Evolutionary conservation across 2,888 invertebrate species (phyloP).

Genomic region (Globia sparganii): DNA sequence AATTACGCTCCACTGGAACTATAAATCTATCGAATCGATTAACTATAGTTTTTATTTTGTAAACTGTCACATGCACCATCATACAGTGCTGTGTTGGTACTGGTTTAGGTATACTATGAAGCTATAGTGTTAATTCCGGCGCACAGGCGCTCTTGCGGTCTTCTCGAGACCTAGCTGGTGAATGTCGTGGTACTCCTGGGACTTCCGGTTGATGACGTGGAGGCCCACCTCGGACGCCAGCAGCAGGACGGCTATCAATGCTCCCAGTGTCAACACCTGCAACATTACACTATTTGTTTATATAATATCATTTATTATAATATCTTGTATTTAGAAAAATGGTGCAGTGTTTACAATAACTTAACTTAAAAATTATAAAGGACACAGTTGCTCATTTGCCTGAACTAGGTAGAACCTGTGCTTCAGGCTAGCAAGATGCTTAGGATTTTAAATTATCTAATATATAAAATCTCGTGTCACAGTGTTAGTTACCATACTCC

Average conservation of each 20-base stretch:
- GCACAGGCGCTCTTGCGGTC: neutral
- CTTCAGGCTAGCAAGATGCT: no score
- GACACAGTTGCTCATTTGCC: no score
- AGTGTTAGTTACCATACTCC: no score
- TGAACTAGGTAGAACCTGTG: no score
- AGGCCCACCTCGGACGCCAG: constrained; percentile 59
- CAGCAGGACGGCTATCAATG: constrained; percentile 54
- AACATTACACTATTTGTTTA: neutral
- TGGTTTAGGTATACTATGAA: neutral
- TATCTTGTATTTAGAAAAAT: no score
- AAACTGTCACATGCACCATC: neutral
- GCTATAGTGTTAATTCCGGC: neutral
- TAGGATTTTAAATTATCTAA: no score
- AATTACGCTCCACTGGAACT: neutral
- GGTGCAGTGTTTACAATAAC: no score
- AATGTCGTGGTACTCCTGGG: neutral
- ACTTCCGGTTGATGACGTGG: constrained; percentile 20
- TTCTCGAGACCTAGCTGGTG: neutral
- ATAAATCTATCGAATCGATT: neutral
- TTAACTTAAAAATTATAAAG: no score
- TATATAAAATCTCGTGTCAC: no score
- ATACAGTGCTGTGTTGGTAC: no score
- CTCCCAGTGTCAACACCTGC: constrained; percentile 64
- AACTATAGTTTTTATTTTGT: neutral
- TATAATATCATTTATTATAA: no score